Evolutionary conservation across 2,888 invertebrate species (phyloP).

Genomic region (Scelioninae gen. 2): DNA sequence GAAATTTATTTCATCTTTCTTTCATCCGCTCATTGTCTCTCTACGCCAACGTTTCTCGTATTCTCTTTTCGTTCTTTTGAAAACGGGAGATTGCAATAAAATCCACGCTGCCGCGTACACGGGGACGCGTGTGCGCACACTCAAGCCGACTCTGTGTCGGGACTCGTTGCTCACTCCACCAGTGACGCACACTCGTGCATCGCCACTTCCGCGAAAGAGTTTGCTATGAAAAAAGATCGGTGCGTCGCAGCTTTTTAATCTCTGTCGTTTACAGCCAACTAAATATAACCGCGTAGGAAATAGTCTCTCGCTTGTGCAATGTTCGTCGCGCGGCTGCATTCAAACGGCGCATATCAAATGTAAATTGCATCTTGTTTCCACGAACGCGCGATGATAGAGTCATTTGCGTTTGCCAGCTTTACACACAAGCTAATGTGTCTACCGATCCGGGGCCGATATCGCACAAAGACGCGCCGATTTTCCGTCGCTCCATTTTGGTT

Average conservation of each 20-base stretch:
- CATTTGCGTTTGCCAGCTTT: slow-evolving; percentile 26
- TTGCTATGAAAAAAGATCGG: slow-evolving; percentile 27
- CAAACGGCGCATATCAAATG: slow-evolving; percentile 33
- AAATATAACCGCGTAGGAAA: slow-evolving; percentile 37
- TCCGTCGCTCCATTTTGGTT: background rate
- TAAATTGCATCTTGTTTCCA: slow-evolving; percentile 44
- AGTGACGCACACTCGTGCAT: slow-evolving; percentile 16
- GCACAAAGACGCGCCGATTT: slow-evolving; percentile 1
- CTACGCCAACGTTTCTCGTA: slow-evolving; percentile 6
- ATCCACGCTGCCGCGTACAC: background rate
- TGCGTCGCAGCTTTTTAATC: slow-evolving; percentile 39
- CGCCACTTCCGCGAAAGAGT: slow-evolving; percentile 27
- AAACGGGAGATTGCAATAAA: slow-evolving; percentile 23
- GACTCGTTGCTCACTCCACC: background rate
- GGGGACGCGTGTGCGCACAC: background rate
- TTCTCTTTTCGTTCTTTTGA: slow-evolving; percentile 14
- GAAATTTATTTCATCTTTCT: slow-evolving; percentile 4
- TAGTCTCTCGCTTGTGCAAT: slow-evolving; percentile 32
- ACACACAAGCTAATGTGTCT: too few species aligned
- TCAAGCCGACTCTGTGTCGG: too few species aligned
- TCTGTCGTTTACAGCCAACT: slow-evolving; percentile 42
- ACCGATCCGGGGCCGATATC: too few species aligned
- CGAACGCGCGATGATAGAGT: slow-evolving; percentile 21
- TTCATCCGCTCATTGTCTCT: background rate
- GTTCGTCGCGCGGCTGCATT: slow-evolving; percentile 30